Percentiles rank a stretch among this genome's conserved stretches.
Evolutionary conservation across 2,797 vertebrate genomes (phyloP).

Genomic region (Vespertilio murinus): DNA sequence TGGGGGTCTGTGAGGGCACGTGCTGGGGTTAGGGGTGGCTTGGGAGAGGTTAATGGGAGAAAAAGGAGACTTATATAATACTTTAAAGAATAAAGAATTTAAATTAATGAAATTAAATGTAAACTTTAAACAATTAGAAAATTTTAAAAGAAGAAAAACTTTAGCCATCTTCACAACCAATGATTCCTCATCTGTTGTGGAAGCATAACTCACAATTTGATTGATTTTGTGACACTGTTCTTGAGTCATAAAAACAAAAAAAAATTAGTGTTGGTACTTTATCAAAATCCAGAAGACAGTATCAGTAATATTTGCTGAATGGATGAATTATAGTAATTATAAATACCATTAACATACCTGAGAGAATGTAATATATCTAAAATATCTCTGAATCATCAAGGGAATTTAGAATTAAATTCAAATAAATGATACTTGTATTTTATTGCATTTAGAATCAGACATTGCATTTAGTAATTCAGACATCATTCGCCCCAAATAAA

Average conservation of each 20-base stretch:
- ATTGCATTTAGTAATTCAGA: not conserved
- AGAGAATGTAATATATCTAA: not conserved
- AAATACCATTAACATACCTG: not conserved
- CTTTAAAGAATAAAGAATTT: too few relatives aligned
- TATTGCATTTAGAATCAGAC: slow-evolving; percentile 33
- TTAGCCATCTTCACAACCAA: not conserved
- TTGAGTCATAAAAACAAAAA: not conserved
- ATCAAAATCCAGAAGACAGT: not conserved
- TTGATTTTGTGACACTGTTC: not conserved
- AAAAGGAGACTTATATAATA: too few relatives aligned
- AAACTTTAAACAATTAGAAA: not conserved
- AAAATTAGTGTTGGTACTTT: not conserved
- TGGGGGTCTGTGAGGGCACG: too few relatives aligned
- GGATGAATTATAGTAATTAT: not conserved
- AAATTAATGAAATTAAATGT: not conserved
- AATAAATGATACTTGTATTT: slow-evolving; percentile 38
- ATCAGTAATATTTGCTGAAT: slow-evolving; percentile 12
- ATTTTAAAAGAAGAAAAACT: not conserved
- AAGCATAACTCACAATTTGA: not conserved
- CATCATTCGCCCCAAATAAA: not conserved
- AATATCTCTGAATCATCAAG: not conserved
- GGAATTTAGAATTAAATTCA: slow-evolving; percentile 20
- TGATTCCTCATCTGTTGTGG: not conserved
- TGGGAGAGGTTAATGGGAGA: too few relatives aligned
- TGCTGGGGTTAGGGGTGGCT: too few relatives aligned